Evolutionary conservation across 2,888 invertebrate genomes (phyloP).

Genomic region (Perizoma flavofasciatum): DNA sequence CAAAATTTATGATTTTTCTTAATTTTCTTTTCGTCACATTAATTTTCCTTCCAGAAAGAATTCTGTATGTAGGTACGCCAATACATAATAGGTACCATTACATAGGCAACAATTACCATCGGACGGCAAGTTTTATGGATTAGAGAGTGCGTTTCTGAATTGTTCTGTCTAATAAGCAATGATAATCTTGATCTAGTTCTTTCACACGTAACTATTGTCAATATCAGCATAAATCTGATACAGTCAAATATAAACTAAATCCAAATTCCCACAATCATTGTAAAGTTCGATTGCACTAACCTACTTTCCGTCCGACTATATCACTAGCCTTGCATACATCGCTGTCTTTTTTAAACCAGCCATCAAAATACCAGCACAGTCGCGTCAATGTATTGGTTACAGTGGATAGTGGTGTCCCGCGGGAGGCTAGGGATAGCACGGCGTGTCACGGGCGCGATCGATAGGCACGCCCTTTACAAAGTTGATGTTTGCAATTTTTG

Average conservation of each 20-base stretch:
- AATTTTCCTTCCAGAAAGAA: too few relatives aligned
- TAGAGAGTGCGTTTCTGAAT: too few relatives aligned
- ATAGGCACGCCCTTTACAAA: constrained; percentile 50
- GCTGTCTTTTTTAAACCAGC: neutral
- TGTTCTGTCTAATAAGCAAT: too few relatives aligned
- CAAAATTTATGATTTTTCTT: constrained; percentile 1
- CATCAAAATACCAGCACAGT: neutral
- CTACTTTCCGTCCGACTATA: constrained; percentile 3
- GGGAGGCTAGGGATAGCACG: constrained; percentile 48
- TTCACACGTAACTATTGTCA: too few relatives aligned
- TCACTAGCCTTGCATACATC: neutral
- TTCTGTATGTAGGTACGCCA: too few relatives aligned
- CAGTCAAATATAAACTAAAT: too few relatives aligned
- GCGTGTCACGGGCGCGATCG: constrained; percentile 58
- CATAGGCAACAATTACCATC: too few relatives aligned
- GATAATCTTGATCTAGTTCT: too few relatives aligned
- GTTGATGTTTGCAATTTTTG: constrained; percentile 31
- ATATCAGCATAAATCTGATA: too few relatives aligned
- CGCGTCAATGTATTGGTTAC: constrained; percentile 14
- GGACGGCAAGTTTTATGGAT: too few relatives aligned
- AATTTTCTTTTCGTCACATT: neutral
- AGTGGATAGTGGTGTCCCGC: constrained; percentile 27
- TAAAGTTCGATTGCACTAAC: neutral
- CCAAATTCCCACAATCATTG: neutral
- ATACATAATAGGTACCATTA: too few relatives aligned